Conservation (phyloP, 1,140 invertebrate genomes). For the Argopecten irradians region DNA sequence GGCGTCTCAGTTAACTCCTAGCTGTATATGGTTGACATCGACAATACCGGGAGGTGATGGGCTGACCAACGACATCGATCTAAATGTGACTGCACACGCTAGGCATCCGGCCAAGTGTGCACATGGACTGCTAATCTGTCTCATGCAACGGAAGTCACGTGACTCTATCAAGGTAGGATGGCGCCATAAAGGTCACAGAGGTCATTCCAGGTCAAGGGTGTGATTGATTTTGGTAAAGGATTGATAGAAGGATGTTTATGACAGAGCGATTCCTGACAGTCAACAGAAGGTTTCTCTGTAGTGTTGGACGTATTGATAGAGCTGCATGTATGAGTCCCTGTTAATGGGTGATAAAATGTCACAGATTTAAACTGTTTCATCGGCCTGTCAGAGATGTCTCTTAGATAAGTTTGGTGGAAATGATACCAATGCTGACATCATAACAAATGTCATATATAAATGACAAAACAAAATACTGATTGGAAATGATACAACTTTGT, state of each 20-base stretch:
- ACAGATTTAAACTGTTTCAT: no score
- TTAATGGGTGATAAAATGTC: not conserved
- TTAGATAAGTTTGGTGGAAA: no score
- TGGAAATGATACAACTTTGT: no score
- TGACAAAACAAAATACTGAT: no score
- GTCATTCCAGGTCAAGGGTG: not conserved
- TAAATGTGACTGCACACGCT: not conserved
- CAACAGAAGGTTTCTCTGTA: not conserved
- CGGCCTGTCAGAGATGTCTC: no score
- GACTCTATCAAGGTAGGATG: not conserved
- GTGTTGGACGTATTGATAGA: not conserved
- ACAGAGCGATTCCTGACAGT: not conserved
- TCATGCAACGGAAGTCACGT: not conserved
- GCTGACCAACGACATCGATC: not conserved
- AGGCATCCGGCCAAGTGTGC: conserved; percentile 5
- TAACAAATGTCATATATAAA: no score
- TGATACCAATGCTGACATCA: no score
- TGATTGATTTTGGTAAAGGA: not conserved
- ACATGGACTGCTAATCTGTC: not conserved
- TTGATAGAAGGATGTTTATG: not conserved
- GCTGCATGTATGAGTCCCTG: not conserved
- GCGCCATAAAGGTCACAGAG: not conserved
- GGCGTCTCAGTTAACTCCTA: not conserved
- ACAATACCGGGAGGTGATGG: not conserved
- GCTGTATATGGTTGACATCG: not conserved